phyloP scores from a whole-genome alignment of 2,113 vertebrate species.

The Hemichromis elongatus region DNA sequence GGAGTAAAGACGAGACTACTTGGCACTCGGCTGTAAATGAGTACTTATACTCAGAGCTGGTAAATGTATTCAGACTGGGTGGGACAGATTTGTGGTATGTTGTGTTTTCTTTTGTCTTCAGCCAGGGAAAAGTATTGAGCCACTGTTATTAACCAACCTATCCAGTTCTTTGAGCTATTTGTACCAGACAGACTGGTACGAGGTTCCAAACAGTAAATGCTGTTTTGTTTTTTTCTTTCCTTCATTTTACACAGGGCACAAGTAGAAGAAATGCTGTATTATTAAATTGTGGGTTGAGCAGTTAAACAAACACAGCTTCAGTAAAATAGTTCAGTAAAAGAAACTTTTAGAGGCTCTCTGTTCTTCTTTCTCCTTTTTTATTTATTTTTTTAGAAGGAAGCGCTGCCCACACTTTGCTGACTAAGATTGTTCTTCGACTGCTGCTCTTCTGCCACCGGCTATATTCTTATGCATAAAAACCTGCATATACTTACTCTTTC shows the following conservation, averaged over 20 bases:
- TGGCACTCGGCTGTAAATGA: neutral
- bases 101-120: neutral
- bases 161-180: neutral
- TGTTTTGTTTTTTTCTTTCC: neutral
- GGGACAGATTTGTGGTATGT: neutral
- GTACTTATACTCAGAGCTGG: neutral
- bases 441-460: neutral
- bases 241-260: neutral
- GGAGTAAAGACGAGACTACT: neutral
- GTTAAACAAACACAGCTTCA: neutral
- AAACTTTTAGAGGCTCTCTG: neutral
- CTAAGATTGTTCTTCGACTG: neutral
- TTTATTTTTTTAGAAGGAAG: neutral
- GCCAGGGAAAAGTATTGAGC: neutral
- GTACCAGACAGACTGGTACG: neutral
- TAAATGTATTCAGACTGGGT: neutral
- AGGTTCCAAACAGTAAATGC: neutral
- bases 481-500: neutral
- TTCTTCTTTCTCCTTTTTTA: rapidly evolving
- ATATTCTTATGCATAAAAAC: neutral
- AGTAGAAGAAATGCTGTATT: neutral
- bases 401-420: conserved; percentile 5
- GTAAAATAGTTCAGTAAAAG: neutral
- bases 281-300: neutral
- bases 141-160: neutral